Conservation (phyloP, 2,888 invertebrate species). For the Anticlea derivata region DNA sequence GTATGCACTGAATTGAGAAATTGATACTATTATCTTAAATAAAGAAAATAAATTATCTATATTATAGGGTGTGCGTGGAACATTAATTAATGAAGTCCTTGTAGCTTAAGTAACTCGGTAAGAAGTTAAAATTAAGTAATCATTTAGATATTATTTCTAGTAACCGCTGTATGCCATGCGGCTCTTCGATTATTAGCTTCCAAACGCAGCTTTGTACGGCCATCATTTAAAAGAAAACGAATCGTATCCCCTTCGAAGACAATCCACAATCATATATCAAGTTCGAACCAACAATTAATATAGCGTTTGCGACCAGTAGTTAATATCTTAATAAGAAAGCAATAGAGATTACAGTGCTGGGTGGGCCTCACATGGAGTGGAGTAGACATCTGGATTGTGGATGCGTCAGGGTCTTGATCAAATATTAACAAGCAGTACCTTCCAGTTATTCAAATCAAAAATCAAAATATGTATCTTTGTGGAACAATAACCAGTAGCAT, state of each 20-base stretch:
- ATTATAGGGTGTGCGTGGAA: too few species aligned
- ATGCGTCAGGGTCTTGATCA: too few species aligned
- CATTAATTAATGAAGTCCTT: too few species aligned
- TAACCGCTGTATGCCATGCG: neutral
- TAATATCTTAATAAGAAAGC: conserved; percentile 81
- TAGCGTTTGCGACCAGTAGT: conserved; percentile 67
- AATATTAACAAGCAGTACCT: too few species aligned
- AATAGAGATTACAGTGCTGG: conserved; percentile 46
- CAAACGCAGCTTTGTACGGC: neutral
- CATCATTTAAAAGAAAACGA: conserved; percentile 12
- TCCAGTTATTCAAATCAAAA: too few species aligned
- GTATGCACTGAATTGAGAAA: too few species aligned
- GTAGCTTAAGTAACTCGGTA: too few species aligned
- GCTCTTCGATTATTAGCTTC: neutral
- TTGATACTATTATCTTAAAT: too few species aligned
- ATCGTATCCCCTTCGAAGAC: conserved; percentile 15
- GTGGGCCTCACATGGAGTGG: conserved; percentile 19
- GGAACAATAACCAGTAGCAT: too few species aligned
- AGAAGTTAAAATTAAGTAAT: neutral
- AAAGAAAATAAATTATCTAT: too few species aligned
- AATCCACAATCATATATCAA: conserved; percentile 26
- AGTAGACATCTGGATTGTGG: neutral
- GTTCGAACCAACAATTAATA: conserved; percentile 54
- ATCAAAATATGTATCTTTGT: too few species aligned
- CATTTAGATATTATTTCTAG: neutral